Conservation (phyloP, 2,888 invertebrate species). For the Achlya flavicornis region DNA sequence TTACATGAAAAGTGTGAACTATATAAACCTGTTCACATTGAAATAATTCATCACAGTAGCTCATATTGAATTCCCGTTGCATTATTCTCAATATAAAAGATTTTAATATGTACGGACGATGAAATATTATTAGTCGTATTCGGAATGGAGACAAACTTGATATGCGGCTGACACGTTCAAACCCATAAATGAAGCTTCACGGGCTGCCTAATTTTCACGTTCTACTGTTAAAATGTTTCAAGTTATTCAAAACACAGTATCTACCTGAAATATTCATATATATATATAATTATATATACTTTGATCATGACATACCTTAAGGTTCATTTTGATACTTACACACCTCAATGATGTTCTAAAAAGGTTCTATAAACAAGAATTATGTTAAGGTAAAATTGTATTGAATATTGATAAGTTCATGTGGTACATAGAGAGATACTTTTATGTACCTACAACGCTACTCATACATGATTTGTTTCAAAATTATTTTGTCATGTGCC, state of each 20-base stretch:
- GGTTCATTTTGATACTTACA: background rate
- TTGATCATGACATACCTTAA: background rate
- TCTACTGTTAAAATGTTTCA: background rate
- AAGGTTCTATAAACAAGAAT: background rate
- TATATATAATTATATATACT: background rate
- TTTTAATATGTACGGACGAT: background rate
- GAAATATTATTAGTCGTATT: background rate
- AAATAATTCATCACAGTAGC: background rate
- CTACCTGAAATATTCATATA: no score
- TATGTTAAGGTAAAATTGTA: slow-evolving; percentile 1
- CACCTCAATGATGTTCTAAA: background rate
- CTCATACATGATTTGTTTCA: slow-evolving; percentile 26
- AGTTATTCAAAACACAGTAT: background rate
- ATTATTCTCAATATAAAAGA: background rate
- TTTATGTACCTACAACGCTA: background rate
- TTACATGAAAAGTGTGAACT: background rate
- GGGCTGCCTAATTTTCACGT: background rate
- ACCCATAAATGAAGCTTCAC: background rate
- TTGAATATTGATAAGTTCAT: background rate
- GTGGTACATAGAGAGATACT: background rate
- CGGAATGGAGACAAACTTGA: background rate
- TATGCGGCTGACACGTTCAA: background rate
- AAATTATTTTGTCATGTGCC: slow-evolving; percentile 33
- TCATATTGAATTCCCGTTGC: background rate
- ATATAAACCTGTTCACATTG: background rate